These are phyloP conservation scores for Pseudopleuronectes americanus DNA, from an alignment of 2,797 vertebrate genomes.

Conservation along the genomic window DNA sequence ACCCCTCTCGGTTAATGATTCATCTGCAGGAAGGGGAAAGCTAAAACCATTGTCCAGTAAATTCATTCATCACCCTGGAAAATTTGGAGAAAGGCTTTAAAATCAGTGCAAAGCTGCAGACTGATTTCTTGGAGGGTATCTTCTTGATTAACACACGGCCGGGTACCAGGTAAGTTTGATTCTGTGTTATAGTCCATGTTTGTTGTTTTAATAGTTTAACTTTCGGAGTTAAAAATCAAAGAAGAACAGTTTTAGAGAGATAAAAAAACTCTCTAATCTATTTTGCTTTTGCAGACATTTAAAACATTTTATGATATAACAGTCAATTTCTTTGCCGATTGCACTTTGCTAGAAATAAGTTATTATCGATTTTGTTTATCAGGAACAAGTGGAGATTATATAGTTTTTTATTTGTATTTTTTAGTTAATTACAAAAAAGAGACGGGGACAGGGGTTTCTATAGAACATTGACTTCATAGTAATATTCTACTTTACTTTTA, in stretches of 20 bases:
- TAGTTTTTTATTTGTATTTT: not conserved
- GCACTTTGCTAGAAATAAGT: not conserved
- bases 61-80: conserved; percentile 69
- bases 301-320: not conserved
- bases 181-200: conserved; percentile 3
- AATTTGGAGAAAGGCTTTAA: conserved; percentile 55
- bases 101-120: conserved; percentile 11
- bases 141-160: not conserved
- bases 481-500: not conserved
- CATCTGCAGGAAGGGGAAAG: conserved; percentile 62
- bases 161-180: conserved; percentile 59
- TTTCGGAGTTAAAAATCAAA: not conserved
- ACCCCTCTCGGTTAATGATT: conserved; percentile 84
- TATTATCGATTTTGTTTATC: not conserved
- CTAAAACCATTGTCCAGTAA: conserved; percentile 52
- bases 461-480: not conserved
- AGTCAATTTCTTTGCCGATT: not conserved
- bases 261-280: not conserved
- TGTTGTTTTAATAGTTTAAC: conserved; percentile 9
- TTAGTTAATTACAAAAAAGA: not conserved
- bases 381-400: not conserved
- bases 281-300: not conserved
- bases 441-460: not conserved
- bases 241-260: not conserved
- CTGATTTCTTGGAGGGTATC: not conserved